phyloP scores from a whole-genome alignment of 2,888 invertebrate species.

The Xanthorhoe spadicearia region DNA sequence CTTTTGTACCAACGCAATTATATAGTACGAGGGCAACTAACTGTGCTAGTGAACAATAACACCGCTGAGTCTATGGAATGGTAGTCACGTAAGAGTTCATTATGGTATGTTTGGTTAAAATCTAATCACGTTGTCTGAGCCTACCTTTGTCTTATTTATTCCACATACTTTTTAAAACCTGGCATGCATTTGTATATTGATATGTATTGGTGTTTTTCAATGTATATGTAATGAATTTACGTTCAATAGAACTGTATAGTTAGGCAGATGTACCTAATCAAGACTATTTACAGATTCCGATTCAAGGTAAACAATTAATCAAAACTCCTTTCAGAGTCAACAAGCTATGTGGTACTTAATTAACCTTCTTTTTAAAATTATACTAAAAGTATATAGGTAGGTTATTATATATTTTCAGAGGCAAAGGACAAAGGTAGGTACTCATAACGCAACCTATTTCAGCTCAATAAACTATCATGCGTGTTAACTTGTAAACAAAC shows the following conservation, averaged over 20 bases:
- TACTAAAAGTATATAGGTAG: no score
- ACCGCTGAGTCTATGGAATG: conserved; percentile 11
- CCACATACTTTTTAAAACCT: neutral
- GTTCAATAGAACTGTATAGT: neutral
- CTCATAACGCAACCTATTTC: no score
- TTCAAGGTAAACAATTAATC: no score
- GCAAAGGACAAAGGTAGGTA: no score
- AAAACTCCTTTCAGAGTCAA: neutral
- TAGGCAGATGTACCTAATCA: neutral
- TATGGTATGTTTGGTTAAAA: neutral
- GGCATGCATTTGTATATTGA: conserved; percentile 2
- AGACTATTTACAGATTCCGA: no score
- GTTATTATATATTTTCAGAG: no score
- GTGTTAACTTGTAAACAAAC: neutral
- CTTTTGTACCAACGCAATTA: conserved; percentile 16
- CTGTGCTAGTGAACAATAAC: neutral
- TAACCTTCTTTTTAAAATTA: no score
- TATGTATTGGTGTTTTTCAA: neutral
- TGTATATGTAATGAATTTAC: no score
- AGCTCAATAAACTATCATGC: neutral
- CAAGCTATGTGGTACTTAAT: neutral
- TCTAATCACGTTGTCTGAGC: neutral
- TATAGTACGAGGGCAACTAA: conserved; percentile 1
- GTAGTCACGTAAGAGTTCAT: conserved; percentile 1
- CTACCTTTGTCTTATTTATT: neutral